phyloP scores from a whole-genome alignment of 2,797 vertebrate genomes.

The Cossypha heuglini region DNA sequence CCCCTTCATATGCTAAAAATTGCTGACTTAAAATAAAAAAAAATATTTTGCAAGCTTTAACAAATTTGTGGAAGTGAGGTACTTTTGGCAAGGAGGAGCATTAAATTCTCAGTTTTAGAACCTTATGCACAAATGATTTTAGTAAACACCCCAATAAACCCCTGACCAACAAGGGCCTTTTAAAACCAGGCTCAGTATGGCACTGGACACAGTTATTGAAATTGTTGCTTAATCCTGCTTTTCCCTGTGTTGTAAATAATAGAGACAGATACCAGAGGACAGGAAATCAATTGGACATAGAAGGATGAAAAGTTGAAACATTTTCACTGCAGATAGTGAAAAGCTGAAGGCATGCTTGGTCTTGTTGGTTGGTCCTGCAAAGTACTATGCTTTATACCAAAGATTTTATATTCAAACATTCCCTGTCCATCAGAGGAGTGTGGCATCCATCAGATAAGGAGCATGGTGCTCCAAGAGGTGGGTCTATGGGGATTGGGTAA shows the following conservation, averaged over 20 bases:
- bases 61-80: not conserved
- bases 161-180: not conserved
- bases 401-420: not conserved
- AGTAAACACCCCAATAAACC: accelerated
- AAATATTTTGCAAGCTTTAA: not conserved
- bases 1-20: not conserved
- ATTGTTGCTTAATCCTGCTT: not conserved
- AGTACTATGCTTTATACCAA: not conserved
- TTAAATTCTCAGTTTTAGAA: not conserved
- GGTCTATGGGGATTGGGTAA: accelerated
- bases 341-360: not conserved
- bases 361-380: not conserved
- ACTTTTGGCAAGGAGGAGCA: not conserved
- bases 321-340: not conserved
- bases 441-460: not conserved
- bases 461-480: accelerated
- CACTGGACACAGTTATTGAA: not conserved
- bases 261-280: not conserved
- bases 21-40: not conserved
- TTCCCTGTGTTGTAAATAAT: not conserved
- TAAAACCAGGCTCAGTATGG: not conserved
- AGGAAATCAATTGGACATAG: not conserved
- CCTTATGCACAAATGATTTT: not conserved
- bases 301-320: not conserved
- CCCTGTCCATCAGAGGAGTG: not conserved